Conservation (phyloP, 2,113 vertebrate genomes). For the Dipodomys merriami region DNA sequence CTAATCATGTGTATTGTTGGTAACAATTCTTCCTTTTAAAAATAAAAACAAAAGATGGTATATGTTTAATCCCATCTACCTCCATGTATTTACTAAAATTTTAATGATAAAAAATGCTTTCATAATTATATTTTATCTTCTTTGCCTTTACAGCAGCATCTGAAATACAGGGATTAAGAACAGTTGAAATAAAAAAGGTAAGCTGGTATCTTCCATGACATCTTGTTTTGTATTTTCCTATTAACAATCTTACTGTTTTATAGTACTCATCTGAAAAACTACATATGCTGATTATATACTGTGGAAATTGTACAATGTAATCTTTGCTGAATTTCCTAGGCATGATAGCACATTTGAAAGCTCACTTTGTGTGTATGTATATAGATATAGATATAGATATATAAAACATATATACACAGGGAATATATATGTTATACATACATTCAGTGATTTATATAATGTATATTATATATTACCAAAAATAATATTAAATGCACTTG, state of each 20-base stretch:
- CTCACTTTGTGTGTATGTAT: not conserved
- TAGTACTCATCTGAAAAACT: not conserved
- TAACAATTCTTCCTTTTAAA: not conserved
- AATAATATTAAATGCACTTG: not conserved
- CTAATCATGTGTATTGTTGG: not conserved
- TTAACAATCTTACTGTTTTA: not conserved
- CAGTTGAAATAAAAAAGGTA: constrained; percentile 95
- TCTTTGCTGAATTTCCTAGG: constrained; percentile 16
- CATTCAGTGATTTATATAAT: not conserved
- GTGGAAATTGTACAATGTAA: not conserved
- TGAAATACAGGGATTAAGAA: constrained; percentile 92
- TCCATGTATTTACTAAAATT: not conserved
- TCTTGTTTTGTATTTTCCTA: constrained; percentile 26
- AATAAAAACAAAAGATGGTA: not conserved
- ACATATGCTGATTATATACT: not conserved
- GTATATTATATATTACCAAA: not conserved
- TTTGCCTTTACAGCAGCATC: constrained; percentile 82
- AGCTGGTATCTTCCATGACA: constrained; percentile 21
- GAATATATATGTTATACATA: not conserved
- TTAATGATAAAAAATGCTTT: not conserved
- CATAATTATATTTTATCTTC: constrained; percentile 60
- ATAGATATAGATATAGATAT: no score
- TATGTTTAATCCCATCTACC: not conserved
- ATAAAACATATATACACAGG: not conserved
- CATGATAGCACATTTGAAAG: constrained; percentile 3